Evolutionary conservation across 1,140 invertebrate genomes (phyloP).

Genomic region (Drosophila biarmipes): DNA sequence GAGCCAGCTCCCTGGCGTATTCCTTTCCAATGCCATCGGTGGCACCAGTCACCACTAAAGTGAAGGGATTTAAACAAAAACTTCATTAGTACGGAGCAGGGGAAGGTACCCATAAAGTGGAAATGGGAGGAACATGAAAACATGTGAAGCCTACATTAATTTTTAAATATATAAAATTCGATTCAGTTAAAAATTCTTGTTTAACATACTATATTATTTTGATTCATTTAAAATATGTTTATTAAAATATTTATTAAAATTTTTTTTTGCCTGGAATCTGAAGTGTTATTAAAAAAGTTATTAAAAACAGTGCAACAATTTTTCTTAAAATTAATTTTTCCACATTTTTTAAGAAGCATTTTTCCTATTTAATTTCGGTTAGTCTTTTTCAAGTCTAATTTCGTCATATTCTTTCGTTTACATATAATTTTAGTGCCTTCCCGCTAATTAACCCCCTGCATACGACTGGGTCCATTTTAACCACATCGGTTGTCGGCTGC

Average conservation of each 20-base stretch:
- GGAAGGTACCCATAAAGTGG: slow-evolving; percentile 22
- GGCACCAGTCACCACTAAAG: slow-evolving; percentile 94
- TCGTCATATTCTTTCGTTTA: slow-evolving; percentile 19
- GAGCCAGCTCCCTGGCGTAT: slow-evolving; percentile 93
- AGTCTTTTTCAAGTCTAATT: slow-evolving; percentile 1
- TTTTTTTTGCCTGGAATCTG: too few species aligned
- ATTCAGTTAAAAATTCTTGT: too few species aligned
- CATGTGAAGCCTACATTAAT: too few species aligned
- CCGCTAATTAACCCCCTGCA: slow-evolving; percentile 53
- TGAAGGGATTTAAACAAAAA: slow-evolving; percentile 45
- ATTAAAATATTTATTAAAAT: too few species aligned
- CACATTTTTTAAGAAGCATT: too few species aligned
- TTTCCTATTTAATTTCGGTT: too few species aligned
- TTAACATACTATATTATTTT: too few species aligned
- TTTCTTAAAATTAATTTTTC: too few species aligned
- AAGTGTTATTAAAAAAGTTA: too few species aligned
- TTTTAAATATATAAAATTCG: too few species aligned
- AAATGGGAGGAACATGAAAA: background rate
- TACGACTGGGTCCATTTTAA: slow-evolving; percentile 35
- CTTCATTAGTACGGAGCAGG: slow-evolving; percentile 26
- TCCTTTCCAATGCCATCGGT: slow-evolving; percentile 97
- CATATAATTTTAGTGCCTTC: slow-evolving; percentile 9
- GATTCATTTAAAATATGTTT: too few species aligned
- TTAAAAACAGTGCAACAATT: too few species aligned
- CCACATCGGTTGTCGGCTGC: slow-evolving; percentile 24